Percentiles rank a stretch among this genome's conserved stretches.
Evolutionary conservation across 23 tunicate species (phyloP).

Genomic region (Phallusia fumigata): DNA sequence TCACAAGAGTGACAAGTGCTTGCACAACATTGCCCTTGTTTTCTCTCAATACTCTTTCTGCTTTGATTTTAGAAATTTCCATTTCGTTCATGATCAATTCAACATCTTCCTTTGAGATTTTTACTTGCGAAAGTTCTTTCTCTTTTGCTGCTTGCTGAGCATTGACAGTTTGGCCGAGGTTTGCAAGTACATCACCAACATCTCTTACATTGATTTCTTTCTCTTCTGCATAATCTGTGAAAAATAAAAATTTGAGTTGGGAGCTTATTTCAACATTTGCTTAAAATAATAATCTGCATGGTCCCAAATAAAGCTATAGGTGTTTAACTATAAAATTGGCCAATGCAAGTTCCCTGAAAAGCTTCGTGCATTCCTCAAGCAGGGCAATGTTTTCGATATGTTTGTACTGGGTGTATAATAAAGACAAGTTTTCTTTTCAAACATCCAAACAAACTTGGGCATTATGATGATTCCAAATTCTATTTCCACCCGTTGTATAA

Average conservation of each 20-base stretch:
- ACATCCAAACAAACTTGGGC: too few relatives aligned
- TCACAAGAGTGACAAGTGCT: slow-evolving; percentile 63
- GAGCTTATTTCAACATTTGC: background rate
- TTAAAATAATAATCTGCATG: too few relatives aligned
- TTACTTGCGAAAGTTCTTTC: slow-evolving; percentile 49
- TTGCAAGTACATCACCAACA: slow-evolving; percentile 56
- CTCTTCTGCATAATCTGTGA: slow-evolving; percentile 88
- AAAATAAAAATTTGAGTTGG: background rate
- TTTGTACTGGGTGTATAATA: too few relatives aligned
- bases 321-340: too few relatives aligned
- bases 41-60: slow-evolving; percentile 71
- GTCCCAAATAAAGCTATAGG: too few relatives aligned
- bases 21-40: slow-evolving; percentile 69
- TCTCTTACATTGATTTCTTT: slow-evolving; percentile 74
- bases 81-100: slow-evolving; percentile 77
- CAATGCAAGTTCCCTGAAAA: too few relatives aligned
- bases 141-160: slow-evolving; percentile 40
- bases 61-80: slow-evolving; percentile 71
- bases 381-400: too few relatives aligned
- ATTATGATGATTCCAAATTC: too few relatives aligned
- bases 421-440: too few relatives aligned
- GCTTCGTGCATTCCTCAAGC: too few relatives aligned
- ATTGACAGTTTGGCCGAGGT: slow-evolving; percentile 31
- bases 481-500: too few relatives aligned
- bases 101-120: slow-evolving; percentile 83